Conservation (phyloP, 2,113 vertebrate genomes). For the Cyanoderma ruficeps region DNA sequence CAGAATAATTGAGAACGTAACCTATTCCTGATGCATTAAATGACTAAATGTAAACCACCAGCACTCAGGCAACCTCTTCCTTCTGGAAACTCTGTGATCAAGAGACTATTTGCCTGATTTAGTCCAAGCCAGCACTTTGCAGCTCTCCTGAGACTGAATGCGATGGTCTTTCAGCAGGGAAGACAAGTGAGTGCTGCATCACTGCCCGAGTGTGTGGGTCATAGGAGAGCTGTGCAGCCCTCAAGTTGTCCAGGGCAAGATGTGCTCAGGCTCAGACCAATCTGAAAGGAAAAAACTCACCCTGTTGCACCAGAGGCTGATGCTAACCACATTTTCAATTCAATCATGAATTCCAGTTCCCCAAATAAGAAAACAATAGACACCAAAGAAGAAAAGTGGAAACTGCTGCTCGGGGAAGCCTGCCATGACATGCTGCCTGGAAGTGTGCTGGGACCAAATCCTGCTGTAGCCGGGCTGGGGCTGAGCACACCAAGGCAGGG, state of each 20-base stretch:
- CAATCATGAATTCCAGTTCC: not conserved
- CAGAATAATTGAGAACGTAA: not conserved
- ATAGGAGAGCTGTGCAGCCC: not conserved
- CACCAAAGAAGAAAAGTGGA: slow-evolving; percentile 55
- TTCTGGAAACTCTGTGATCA: not conserved
- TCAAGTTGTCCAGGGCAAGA: not conserved
- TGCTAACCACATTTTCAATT: slow-evolving; percentile 7
- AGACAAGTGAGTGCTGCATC: not conserved
- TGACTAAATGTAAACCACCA: not conserved
- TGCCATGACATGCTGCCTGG: slow-evolving; percentile 4
- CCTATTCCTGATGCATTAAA: not conserved
- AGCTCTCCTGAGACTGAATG: not conserved
- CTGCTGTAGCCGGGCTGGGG: not conserved
- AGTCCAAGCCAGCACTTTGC: not conserved
- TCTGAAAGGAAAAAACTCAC: not conserved
- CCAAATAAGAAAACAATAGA: slow-evolving; percentile 56
- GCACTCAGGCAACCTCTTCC: not conserved
- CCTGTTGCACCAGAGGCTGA: not conserved
- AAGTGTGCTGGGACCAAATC: not conserved
- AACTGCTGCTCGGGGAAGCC: slow-evolving; percentile 36
- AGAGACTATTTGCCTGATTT: not conserved
- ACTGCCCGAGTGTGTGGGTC: accelerated
- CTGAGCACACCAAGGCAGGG: not conserved
- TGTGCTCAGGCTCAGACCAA: not conserved
- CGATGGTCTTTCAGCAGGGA: not conserved